A percentile compares a stretch with the other conserved stretches of the same genome.
phyloP scores from a whole-genome alignment of 2,888 invertebrate genomes.

The Proisotoma minuta region DNA sequence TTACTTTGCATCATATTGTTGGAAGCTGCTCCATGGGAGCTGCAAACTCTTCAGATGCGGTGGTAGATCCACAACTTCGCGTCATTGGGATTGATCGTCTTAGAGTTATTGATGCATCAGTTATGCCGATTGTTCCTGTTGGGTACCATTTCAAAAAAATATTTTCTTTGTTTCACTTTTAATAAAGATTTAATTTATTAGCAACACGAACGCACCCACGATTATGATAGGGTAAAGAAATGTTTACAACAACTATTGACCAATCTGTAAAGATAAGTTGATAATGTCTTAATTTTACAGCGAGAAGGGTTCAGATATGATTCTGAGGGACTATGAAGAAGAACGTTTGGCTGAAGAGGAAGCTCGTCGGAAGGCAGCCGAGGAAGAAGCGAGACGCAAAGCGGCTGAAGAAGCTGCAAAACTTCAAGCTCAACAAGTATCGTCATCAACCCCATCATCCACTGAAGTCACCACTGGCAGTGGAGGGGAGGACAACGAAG shows the following conservation, averaged over 20 bases:
- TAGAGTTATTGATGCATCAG: conserved; percentile 35
- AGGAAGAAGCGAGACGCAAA: conserved; percentile 6
- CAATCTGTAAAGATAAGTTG: not conserved
- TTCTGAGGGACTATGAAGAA: conserved; percentile 30
- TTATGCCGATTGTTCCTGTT: conserved; percentile 36
- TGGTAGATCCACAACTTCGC: conserved; percentile 37
- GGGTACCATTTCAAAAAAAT: conserved; percentile 12
- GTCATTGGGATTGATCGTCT: conserved; percentile 32
- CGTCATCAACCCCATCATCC: not conserved
- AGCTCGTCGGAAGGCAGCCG: conserved; percentile 9
- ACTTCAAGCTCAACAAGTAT: not conserved
- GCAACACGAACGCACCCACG: conserved; percentile 23
- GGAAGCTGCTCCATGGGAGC: conserved; percentile 34
- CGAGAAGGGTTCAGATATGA: conserved; percentile 32
- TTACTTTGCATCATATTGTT: conserved; percentile 39
- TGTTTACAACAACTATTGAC: not conserved
- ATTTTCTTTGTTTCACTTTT: conserved; percentile 7
- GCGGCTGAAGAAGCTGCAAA: conserved; percentile 21
- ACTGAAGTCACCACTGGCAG: not conserved
- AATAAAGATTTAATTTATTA: conserved; percentile 3
- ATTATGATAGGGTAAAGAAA: conserved; percentile 7
- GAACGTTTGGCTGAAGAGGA: conserved; percentile 29
- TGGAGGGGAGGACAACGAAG: conserved; percentile 3
- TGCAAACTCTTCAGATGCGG: conserved; percentile 30
- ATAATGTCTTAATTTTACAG: conserved; percentile 9